These are phyloP conservation scores for Lampris incognitus DNA, from an alignment of 2,113 vertebrate species.

Conservation along the genomic window DNA sequence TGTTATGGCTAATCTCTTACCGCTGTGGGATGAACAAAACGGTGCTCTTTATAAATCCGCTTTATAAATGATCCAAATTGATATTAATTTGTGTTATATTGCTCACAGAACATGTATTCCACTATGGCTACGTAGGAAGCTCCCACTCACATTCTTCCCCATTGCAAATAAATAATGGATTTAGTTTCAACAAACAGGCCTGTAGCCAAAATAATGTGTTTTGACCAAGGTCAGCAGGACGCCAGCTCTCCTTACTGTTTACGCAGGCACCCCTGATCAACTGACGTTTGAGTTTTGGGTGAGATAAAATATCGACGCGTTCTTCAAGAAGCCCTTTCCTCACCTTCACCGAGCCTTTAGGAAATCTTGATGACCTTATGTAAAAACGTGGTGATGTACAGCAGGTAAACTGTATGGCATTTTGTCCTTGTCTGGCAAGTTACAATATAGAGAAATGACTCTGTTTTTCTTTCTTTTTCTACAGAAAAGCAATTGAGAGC, in stretches of 20 bases:
- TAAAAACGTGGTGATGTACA: conserved; percentile 40
- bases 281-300: conserved; percentile 35
- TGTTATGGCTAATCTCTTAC: conserved; percentile 61
- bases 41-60: conserved; percentile 28
- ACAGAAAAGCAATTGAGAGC: conserved; percentile 50
- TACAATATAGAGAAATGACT: conserved; percentile 43
- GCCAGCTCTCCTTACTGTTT: conserved; percentile 23
- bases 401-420: conserved; percentile 39
- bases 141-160: conserved; percentile 27
- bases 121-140: conserved; percentile 40
- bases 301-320: conserved; percentile 29
- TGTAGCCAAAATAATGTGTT: conserved; percentile 29
- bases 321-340: conserved; percentile 20
- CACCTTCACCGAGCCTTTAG: conserved; percentile 10
- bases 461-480: conserved; percentile 1
- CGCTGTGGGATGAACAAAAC: conserved; percentile 46
- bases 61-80: conserved; percentile 51
- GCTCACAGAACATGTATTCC: conserved; percentile 59
- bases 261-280: conserved; percentile 62
- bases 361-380: conserved; percentile 21
- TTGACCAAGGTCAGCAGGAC: conserved; percentile 40
- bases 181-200: conserved; percentile 34
- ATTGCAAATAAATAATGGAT: conserved; percentile 14
- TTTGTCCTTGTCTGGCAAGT: conserved; percentile 47
- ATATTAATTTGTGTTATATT: conserved; percentile 66